Percentiles rank a stretch among this genome's conserved stretches.
These are phyloP conservation scores for Taxidea taxus DNA, from an alignment of 2,113 vertebrate species.

Conservation along the genomic window DNA sequence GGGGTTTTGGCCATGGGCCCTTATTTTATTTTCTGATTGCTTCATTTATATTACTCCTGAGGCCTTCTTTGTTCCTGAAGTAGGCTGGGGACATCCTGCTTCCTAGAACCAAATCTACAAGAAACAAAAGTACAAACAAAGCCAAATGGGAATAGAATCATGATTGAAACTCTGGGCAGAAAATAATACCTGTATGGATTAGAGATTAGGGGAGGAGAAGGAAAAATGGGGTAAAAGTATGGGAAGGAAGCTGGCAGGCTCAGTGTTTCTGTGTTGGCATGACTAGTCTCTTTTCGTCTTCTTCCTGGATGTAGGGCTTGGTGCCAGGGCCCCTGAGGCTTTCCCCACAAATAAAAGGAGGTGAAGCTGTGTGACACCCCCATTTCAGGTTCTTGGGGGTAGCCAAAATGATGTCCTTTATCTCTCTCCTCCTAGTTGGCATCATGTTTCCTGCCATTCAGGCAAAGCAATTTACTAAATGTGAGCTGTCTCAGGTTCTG, in stretches of 20 bases:
- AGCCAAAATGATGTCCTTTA: slow-evolving; percentile 30
- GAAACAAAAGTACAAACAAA: slow-evolving; percentile 34
- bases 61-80: slow-evolving; percentile 30
- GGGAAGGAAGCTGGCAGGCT: slow-evolving; percentile 53
- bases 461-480: slow-evolving; percentile 50
- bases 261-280: slow-evolving; percentile 7
- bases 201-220: background rate
- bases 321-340: background rate
- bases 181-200: slow-evolving; percentile 27
- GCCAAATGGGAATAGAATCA: slow-evolving; percentile 2
- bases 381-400: background rate
- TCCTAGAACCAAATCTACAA: slow-evolving; percentile 55
- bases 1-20: background rate
- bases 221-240: background rate
- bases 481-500: slow-evolving; percentile 36
- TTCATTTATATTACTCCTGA: background rate
- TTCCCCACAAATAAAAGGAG: slow-evolving; percentile 62
- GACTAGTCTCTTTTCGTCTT: background rate
- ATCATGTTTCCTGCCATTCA: slow-evolving; percentile 26
- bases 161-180: background rate
- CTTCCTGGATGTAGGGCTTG: slow-evolving; percentile 44
- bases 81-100: slow-evolving; percentile 4
- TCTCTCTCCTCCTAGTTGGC: slow-evolving; percentile 55
- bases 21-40: background rate
- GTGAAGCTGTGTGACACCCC: background rate